Evolutionary conservation across 2,888 invertebrate genomes (phyloP).

Genomic region (Anoplius nigerrimus): DNA sequence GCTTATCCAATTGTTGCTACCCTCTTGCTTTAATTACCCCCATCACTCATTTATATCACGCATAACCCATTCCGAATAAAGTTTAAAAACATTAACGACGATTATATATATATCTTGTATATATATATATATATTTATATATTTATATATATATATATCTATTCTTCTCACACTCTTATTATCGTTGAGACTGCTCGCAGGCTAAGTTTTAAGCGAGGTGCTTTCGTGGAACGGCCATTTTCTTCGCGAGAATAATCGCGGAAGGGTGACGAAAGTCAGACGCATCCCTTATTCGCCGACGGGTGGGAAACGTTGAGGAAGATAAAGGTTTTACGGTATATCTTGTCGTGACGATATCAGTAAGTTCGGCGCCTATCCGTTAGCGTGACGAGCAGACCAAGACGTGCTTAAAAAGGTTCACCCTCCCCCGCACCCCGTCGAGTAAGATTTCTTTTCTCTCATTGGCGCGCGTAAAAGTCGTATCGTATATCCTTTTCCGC

Average conservation of each 20-base stretch:
- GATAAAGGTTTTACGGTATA: no score
- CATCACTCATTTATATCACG: slow-evolving; percentile 30
- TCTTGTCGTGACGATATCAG: no score
- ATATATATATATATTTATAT: slow-evolving; percentile 58
- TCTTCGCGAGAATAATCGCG: neutral
- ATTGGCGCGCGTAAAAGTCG: no score
- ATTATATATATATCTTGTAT: slow-evolving; percentile 60
- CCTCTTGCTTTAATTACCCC: slow-evolving; percentile 16
- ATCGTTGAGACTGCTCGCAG: slow-evolving; percentile 21
- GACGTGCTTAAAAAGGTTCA: no score
- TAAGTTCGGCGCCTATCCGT: no score
- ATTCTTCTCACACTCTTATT: slow-evolving; percentile 2
- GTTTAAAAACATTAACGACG: slow-evolving; percentile 71
- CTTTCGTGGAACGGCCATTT: slow-evolving; percentile 30
- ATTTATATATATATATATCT: slow-evolving; percentile 54
- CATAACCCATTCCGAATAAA: slow-evolving; percentile 60
- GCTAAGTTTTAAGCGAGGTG: slow-evolving; percentile 29
- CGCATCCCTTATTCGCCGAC: no score
- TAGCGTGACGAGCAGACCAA: no score
- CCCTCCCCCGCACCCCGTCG: no score
- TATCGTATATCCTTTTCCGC: no score
- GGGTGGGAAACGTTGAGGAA: no score
- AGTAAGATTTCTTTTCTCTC: no score
- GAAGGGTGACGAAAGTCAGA: neutral
- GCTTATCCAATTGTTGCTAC: neutral